Conservation (phyloP, 2,113 vertebrate genomes). For the Elachura formosa region DNA sequence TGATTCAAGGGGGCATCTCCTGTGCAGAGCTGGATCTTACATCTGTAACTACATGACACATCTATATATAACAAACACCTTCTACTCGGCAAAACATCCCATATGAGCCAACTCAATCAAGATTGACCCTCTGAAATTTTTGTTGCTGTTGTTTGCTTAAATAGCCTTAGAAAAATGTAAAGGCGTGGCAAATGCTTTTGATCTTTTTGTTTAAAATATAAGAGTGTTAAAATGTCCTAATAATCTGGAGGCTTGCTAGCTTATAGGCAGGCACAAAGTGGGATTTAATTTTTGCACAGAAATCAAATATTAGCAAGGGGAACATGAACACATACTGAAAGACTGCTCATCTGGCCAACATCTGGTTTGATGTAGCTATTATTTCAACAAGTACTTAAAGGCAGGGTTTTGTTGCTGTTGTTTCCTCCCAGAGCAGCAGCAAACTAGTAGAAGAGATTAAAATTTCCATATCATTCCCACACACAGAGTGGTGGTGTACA, state of each 20-base stretch:
- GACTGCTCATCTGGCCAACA: conserved; percentile 26
- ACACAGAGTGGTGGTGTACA: neutral
- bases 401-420: neutral
- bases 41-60: neutral
- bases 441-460: conserved; percentile 20
- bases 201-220: neutral
- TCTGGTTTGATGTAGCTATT: conserved; percentile 1
- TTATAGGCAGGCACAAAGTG: neutral
- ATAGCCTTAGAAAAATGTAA: neutral
- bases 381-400: conserved; percentile 41
- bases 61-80: neutral
- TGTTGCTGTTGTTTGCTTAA: neutral
- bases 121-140: neutral
- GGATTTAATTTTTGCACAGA: neutral
- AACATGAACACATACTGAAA: neutral
- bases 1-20: neutral
- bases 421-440: conserved; percentile 49
- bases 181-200: neutral
- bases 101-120: neutral
- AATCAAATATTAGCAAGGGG: conserved; percentile 34
- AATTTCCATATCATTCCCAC: conserved; percentile 10
- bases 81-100: neutral
- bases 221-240: neutral
- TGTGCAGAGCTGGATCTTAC: neutral
- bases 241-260: neutral